Percentiles rank a stretch among this genome's conserved stretches.
These are phyloP conservation scores for Gopherus evgoodei DNA, from an alignment of 2,113 vertebrate species.

Conservation along the genomic window DNA sequence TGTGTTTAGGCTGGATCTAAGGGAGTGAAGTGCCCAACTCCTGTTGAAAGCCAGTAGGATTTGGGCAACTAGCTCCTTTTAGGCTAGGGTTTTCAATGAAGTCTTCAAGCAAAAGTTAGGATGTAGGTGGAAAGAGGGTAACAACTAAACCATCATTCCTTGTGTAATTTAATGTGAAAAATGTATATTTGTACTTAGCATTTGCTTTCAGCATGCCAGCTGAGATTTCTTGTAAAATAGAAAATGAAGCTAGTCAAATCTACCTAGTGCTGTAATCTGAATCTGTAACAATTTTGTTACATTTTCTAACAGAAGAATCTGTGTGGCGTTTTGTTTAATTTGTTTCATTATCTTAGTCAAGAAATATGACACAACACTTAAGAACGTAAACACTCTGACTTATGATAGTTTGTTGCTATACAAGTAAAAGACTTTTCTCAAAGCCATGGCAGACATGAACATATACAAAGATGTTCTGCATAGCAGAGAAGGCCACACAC, in stretches of 20 bases:
- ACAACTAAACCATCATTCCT: background rate
- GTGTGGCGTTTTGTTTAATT: constrained; percentile 38
- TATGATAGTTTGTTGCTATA: constrained; percentile 57
- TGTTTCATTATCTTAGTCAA: constrained; percentile 53
- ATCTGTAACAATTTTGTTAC: background rate
- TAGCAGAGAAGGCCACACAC: constrained; percentile 67
- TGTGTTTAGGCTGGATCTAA: background rate
- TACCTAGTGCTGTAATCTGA: background rate
- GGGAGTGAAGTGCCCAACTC: background rate
- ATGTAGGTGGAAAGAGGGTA: background rate
- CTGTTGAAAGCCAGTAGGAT: background rate
- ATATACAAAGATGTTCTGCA: constrained; percentile 60
- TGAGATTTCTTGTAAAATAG: background rate
- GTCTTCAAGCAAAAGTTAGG: background rate
- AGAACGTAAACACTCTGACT: constrained; percentile 67
- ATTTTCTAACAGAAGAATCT: constrained; percentile 11
- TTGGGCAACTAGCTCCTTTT: background rate
- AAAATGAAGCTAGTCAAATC: background rate
- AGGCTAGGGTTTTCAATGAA: background rate
- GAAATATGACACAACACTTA: constrained; percentile 64
- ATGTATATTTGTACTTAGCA: background rate
- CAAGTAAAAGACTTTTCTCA: constrained; percentile 65
- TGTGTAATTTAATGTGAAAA: background rate
- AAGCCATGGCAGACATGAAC: constrained; percentile 63
- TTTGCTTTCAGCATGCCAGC: background rate